Evolutionary conservation across 2,797 vertebrate species (phyloP).

Genomic region (Cygnus olor): DNA sequence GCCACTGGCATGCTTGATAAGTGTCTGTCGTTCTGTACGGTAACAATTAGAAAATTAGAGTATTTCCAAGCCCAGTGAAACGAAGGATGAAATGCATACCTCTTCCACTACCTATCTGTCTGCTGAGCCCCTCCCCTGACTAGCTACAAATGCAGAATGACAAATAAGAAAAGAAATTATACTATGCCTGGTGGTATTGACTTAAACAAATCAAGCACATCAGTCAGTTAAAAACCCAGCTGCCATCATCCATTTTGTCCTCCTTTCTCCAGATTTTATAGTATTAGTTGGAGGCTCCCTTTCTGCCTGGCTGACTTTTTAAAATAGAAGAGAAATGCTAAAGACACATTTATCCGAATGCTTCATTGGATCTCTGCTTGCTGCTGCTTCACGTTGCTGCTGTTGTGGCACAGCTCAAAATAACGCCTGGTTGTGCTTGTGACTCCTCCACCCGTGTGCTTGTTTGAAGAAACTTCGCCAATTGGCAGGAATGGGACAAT

Average conservation of each 20-base stretch:
- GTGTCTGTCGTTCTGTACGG: constrained; percentile 1
- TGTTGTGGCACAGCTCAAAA: not conserved
- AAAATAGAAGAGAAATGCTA: constrained; percentile 51
- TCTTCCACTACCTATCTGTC: not conserved
- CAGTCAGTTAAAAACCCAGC: constrained; percentile 29
- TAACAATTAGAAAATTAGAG: constrained; percentile 49
- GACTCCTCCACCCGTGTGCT: not conserved
- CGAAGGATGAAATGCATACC: not conserved
- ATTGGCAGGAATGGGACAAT: not conserved
- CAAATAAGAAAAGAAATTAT: constrained; percentile 58
- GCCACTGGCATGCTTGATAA: constrained; percentile 7
- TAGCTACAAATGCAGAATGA: constrained; percentile 51
- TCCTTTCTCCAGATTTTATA: constrained; percentile 26
- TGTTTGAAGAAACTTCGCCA: not conserved
- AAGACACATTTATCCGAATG: constrained; percentile 48
- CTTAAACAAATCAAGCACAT: constrained; percentile 49
- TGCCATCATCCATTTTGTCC: not conserved
- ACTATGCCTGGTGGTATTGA: constrained; percentile 20
- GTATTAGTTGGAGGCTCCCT: not conserved
- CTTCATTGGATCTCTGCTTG: not conserved
- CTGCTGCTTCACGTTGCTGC: not conserved
- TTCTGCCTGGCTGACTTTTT: constrained; percentile 25
- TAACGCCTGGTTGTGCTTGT: not conserved
- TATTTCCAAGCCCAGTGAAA: constrained; percentile 14
- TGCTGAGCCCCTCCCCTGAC: constrained; percentile 5